Evolutionary conservation across 1,140 invertebrate genomes (phyloP).

Genomic region (Papilio polytes): DNA sequence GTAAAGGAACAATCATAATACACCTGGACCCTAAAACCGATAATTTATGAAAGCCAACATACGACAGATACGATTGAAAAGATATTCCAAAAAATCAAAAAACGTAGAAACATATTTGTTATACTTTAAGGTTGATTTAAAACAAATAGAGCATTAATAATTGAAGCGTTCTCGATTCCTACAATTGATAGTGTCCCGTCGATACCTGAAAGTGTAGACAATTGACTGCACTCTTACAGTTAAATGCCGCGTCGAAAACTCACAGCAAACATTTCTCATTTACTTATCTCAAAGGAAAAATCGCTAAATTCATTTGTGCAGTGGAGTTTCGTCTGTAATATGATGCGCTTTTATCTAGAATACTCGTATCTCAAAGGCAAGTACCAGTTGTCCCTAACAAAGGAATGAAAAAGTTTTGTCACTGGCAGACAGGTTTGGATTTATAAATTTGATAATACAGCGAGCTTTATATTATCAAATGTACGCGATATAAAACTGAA

Average conservation of each 20-base stretch:
- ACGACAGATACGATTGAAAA: neutral
- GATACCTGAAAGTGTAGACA: neutral
- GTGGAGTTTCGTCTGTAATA: neutral
- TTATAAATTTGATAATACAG: neutral
- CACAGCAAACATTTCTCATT: neutral
- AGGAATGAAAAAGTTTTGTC: neutral
- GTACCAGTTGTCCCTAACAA: neutral
- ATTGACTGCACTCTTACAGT: neutral
- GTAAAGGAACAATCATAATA: constrained; percentile 10
- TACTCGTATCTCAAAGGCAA: neutral
- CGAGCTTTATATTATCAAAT: neutral
- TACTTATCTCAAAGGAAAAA: neutral
- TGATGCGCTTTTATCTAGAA: constrained; percentile 4
- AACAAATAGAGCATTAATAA: too few relatives aligned
- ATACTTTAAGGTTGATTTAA: too few relatives aligned
- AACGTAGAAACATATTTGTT: neutral
- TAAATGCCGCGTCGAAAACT: neutral
- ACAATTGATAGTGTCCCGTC: neutral
- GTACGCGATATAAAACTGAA: neutral
- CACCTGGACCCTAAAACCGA: constrained; percentile 7
- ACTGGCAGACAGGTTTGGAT: neutral
- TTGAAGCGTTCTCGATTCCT: neutral
- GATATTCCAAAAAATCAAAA: neutral
- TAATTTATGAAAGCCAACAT: neutral
- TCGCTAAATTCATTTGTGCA: neutral